Percentiles rank a stretch among this genome's conserved stretches.
Evolutionary conservation across 1,140 invertebrate species (phyloP).

Genomic region (Nasonia longicornis): DNA sequence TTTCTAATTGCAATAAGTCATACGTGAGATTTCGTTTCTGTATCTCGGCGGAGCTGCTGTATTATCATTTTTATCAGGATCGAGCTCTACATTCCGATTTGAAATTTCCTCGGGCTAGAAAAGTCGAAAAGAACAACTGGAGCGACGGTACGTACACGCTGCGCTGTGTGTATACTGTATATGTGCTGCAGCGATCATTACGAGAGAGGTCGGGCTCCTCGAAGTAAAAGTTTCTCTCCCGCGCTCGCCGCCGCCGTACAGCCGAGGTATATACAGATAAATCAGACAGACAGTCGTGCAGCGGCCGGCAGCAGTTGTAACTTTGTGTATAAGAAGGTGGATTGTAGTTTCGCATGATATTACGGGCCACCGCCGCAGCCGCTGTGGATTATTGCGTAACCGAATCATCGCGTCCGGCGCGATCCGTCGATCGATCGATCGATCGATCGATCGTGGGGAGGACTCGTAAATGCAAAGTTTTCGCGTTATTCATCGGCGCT

Average conservation of each 20-base stretch:
- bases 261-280: conserved; percentile 5
- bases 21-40: not conserved
- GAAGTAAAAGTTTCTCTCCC: conserved; percentile 34
- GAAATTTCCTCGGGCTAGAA: not conserved
- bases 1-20: not conserved
- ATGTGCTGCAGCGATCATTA: conserved; percentile 7
- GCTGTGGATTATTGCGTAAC: not conserved
- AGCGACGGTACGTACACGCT: not conserved
- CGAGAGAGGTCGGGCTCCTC: not conserved
- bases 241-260: not conserved
- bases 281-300: conserved; percentile 26
- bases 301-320: conserved; percentile 1
- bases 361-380: not conserved
- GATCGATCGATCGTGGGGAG: not conserved
- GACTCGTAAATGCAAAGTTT: conserved; percentile 9
- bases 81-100: not conserved
- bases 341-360: conserved; percentile 28
- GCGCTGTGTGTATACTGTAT: not conserved
- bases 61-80: conserved; percentile 4
- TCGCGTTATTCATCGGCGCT: not conserved
- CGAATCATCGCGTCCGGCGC: conserved; percentile 7
- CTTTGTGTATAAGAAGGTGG: conserved; percentile 2
- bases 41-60: not conserved
- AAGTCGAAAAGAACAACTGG: not conserved
- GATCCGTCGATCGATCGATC: not conserved